Conservation (phyloP, 2,113 vertebrate genomes). For the Machaerirhynchus nigripectus region DNA sequence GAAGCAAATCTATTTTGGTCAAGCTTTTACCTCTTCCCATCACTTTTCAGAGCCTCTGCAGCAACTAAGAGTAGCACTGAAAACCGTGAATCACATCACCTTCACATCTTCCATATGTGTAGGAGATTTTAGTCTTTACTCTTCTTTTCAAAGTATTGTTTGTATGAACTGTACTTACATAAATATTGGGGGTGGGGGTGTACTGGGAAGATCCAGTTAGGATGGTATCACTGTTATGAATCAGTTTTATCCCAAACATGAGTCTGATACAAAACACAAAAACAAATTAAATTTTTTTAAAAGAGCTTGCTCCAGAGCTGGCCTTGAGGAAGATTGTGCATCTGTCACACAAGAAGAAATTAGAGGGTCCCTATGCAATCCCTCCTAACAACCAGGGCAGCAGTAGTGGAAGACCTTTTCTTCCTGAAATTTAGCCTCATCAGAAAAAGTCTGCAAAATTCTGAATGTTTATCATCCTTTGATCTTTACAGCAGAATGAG, state of each 20-base stretch:
- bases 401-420: not conserved
- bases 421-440: not conserved
- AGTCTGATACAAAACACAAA: not conserved
- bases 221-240: not conserved
- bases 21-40: not conserved
- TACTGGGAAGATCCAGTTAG: not conserved
- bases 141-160: not conserved
- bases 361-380: not conserved
- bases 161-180: not conserved
- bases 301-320: not conserved
- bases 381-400: accelerated
- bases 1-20: accelerated
- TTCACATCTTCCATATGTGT: not conserved
- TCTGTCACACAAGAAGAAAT: not conserved
- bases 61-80: not conserved
- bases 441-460: not conserved
- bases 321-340: not conserved
- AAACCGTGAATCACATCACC: not conserved
- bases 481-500: not conserved
- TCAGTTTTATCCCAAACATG: not conserved
- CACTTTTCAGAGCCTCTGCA: not conserved
- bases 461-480: not conserved
- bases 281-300: not conserved
- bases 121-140: not conserved
- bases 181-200: not conserved